Evolutionary conservation across 1,140 invertebrate species (phyloP).

Genomic region (Magallana angulata): DNA sequence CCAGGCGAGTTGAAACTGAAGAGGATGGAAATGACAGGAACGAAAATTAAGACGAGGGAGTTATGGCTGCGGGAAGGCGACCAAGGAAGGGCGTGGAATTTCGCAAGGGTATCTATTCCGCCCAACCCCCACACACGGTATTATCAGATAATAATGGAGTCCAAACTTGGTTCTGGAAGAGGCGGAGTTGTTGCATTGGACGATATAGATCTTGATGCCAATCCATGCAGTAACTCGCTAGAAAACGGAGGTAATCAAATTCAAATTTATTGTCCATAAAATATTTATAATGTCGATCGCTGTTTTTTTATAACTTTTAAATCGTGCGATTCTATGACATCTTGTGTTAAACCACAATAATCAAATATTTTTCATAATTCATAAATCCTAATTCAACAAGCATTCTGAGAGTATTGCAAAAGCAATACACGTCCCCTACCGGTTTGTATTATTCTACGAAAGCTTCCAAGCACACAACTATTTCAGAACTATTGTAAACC

Average conservation of each 20-base stretch:
- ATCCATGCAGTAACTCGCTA: background rate
- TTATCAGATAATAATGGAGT: background rate
- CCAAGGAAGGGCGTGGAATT: background rate
- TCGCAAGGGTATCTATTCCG: background rate
- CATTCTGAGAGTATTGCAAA: no score
- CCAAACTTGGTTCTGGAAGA: background rate
- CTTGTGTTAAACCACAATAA: no score
- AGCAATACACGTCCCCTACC: no score
- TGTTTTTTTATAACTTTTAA: no score
- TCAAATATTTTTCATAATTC: no score
- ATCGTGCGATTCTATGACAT: no score
- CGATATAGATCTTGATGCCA: background rate
- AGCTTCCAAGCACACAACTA: no score
- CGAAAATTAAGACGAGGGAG: background rate
- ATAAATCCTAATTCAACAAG: no score
- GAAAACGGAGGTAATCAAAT: background rate
- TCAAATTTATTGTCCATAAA: no score
- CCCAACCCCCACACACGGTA: background rate
- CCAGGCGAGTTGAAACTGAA: background rate
- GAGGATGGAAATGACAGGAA: background rate
- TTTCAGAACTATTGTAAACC: no score
- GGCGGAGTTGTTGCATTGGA: background rate
- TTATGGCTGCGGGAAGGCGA: background rate
- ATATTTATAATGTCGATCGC: no score
- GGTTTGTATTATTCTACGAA: no score